phyloP scores from a whole-genome alignment of 1,140 invertebrate genomes.

The Glossosoma conforme region DNA sequence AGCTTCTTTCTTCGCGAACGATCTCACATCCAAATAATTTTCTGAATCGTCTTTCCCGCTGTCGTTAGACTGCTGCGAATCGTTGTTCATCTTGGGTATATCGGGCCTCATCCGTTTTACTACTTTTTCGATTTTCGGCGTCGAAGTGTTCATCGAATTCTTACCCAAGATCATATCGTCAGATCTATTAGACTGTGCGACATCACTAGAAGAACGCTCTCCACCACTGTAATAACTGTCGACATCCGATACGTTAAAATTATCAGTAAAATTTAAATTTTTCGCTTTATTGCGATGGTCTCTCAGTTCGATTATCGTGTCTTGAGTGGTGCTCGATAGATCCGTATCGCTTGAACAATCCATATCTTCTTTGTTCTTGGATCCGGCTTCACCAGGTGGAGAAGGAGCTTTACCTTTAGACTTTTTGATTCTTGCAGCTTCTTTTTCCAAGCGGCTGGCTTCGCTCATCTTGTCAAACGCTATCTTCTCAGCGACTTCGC shows the following conservation, averaged over 20 bases:
- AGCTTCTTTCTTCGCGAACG: conserved; percentile 41
- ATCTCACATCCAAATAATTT: conserved; percentile 36
- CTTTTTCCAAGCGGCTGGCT: conserved; percentile 42
- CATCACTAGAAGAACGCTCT: conserved; percentile 7
- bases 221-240: conserved; percentile 18
- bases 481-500: conserved; percentile 34
- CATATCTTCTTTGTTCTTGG: conserved; percentile 26
- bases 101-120: conserved; percentile 27
- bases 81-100: too few species aligned
- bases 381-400: conserved; percentile 51
- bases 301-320: conserved; percentile 11
- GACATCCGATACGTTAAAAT: conserved; percentile 22
- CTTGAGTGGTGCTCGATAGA: conserved; percentile 12
- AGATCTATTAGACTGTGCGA: conserved; percentile 22
- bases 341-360: conserved; percentile 22
- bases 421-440: conserved; percentile 49
- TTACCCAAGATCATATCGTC: conserved; percentile 31
- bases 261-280: conserved; percentile 29
- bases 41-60: conserved; percentile 45
- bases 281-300: conserved; percentile 18
- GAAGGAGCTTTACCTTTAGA: conserved; percentile 69
- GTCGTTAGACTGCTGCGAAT: too few species aligned
- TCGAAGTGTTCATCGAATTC: conserved; percentile 27
- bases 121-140: conserved; percentile 30
- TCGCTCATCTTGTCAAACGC: conserved; percentile 39